A percentile compares a stretch with the other conserved stretches of the same genome.
Evolutionary conservation across 2,113 vertebrate genomes (phyloP).

Genomic region (Oncorhynchus mykiss): DNA sequence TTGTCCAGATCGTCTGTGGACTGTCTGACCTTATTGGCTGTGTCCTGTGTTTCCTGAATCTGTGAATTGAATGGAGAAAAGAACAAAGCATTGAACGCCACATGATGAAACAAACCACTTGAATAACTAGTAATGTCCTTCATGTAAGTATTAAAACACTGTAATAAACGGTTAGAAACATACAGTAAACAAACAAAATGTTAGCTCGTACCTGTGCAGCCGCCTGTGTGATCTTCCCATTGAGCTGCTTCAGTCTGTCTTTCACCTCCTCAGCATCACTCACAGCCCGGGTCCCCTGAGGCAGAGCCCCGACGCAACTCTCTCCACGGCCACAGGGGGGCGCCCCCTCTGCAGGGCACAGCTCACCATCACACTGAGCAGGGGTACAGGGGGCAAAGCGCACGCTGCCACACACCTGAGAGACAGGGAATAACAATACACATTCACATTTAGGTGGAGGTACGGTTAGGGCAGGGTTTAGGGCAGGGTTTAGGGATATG

Average conservation of each 20-base stretch:
- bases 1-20: conserved; percentile 70
- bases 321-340: conserved; percentile 61
- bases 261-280: conserved; percentile 61
- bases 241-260: conserved; percentile 72
- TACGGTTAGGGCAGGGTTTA: not conserved
- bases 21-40: conserved; percentile 70
- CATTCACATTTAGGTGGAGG: too few relatives aligned
- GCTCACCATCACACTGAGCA: conserved; percentile 70
- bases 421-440: not conserved
- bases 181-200: not conserved
- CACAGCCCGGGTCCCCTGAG: conserved; percentile 65
- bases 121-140: not conserved
- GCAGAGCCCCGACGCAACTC: conserved; percentile 76
- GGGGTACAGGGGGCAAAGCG: conserved; percentile 79
- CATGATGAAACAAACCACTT: not conserved
- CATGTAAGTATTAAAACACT: too few relatives aligned
- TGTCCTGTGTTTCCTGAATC: conserved; percentile 78
- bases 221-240: conserved; percentile 73
- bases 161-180: too few relatives aligned
- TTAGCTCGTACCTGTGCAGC: conserved; percentile 74
- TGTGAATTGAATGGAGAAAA: conserved; percentile 47
- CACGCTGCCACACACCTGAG: conserved; percentile 83
- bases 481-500: not conserved
- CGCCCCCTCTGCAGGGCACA: conserved; percentile 70
- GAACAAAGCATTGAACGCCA: not conserved